phyloP scores from a whole-genome alignment of 2,888 invertebrate species.

The Machimus atricapillus region DNA sequence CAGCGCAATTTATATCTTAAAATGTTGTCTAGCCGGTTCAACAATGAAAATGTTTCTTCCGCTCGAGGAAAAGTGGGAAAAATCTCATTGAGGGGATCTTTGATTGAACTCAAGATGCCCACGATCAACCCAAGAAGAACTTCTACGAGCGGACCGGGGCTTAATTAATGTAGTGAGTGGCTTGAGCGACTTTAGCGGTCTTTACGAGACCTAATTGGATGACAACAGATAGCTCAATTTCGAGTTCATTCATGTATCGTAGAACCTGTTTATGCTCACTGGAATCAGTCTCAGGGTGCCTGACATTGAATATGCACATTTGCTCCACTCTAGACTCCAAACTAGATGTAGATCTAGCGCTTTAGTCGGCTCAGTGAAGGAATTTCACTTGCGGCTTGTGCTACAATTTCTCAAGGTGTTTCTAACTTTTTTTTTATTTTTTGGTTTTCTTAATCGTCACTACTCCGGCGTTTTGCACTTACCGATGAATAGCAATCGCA shows the following conservation, averaged over 20 bases:
- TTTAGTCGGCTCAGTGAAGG: neutral
- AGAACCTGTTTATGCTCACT: conserved; percentile 3
- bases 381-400: neutral
- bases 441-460: neutral
- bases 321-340: neutral
- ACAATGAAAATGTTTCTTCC: neutral
- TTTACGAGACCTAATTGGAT: conserved; percentile 9
- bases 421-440: neutral
- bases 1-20: neutral
- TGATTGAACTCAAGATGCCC: neutral
- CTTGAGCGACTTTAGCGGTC: neutral
- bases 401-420: neutral
- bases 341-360: neutral
- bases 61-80: neutral
- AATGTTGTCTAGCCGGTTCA: neutral
- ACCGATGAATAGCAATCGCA: neutral
- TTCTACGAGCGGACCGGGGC: neutral
- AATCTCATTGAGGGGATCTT: neutral
- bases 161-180: neutral
- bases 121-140: neutral
- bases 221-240: conserved; percentile 6
- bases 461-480: neutral
- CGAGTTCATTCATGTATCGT: conserved; percentile 15
- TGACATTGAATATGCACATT: conserved; percentile 13
- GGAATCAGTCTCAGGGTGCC: neutral